Percentiles rank a stretch among this genome's conserved stretches.
Evolutionary conservation across 1,140 invertebrate genomes (phyloP).

Genomic region (Drosophila tristis): DNA sequence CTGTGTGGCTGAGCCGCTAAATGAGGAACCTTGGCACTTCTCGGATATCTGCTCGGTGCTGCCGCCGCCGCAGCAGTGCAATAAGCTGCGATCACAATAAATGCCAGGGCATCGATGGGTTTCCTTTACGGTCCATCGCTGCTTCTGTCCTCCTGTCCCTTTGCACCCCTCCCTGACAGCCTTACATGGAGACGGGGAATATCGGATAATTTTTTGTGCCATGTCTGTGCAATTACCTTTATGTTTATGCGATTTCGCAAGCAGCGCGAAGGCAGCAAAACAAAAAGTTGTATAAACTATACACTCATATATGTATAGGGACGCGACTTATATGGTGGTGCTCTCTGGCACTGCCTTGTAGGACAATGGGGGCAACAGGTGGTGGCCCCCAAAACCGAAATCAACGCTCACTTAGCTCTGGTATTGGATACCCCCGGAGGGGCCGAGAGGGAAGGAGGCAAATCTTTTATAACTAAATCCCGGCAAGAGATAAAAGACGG

Average conservation of each 20-base stretch:
- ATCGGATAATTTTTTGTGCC: constrained; percentile 75
- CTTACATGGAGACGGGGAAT: constrained; percentile 46
- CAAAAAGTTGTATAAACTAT: constrained; percentile 42
- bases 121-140: constrained; percentile 26
- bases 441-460: neutral
- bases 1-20: constrained; percentile 26
- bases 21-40: constrained; percentile 70
- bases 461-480: constrained; percentile 71
- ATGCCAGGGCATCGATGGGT: constrained; percentile 75
- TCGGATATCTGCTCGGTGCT: constrained; percentile 45
- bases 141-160: constrained; percentile 32
- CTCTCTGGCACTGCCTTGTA: constrained; percentile 22
- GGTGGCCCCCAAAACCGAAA: constrained; percentile 55
- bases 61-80: constrained; percentile 20
- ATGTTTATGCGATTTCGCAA: constrained; percentile 77
- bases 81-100: constrained; percentile 77
- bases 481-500: constrained; percentile 26
- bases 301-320: constrained; percentile 1
- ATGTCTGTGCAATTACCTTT: constrained; percentile 81
- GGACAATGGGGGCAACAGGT: constrained; percentile 74
- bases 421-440: constrained; percentile 1
- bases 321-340: constrained; percentile 3
- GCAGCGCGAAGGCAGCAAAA: constrained; percentile 14
- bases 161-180: neutral
- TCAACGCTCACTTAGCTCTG: constrained; percentile 63